Evolutionary conservation across 2,113 vertebrate genomes (phyloP).

Genomic region (Clarias batrachus): DNA sequence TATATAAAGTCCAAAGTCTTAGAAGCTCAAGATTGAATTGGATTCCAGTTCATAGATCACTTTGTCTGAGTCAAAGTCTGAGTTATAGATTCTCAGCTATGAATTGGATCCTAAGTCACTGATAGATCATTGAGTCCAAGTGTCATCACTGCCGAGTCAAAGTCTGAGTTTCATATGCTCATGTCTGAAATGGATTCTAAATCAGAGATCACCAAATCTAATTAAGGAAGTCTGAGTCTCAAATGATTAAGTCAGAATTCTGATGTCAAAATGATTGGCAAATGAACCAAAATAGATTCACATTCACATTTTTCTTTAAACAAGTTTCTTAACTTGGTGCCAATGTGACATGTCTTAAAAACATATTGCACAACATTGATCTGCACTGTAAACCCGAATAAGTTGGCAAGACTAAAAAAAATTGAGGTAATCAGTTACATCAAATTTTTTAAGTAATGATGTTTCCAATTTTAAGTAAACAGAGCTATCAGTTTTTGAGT

Average conservation of each 20-base stretch:
- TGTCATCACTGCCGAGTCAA: too few species aligned
- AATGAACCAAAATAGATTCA: neutral
- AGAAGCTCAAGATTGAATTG: too few species aligned
- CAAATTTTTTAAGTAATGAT: too few species aligned
- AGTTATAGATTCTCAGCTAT: too few species aligned
- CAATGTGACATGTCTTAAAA: neutral
- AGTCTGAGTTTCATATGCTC: neutral
- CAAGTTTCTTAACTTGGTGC: neutral
- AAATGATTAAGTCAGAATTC: neutral
- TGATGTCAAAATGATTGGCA: neutral
- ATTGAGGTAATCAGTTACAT: too few species aligned
- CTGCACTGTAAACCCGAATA: neutral
- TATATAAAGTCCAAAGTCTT: neutral
- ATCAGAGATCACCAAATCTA: neutral
- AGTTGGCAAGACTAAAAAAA: neutral
- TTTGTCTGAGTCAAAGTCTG: too few species aligned
- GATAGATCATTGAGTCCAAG: too few species aligned
- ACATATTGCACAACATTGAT: neutral
- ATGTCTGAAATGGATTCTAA: neutral
- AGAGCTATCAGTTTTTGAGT: too few species aligned
- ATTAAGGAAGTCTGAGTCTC: neutral
- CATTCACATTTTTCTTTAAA: neutral
- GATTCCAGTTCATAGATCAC: too few species aligned
- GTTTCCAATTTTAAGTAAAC: too few species aligned
- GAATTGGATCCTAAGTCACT: too few species aligned